Base-by-base conservation (phyloP, 1,140 invertebrate species). In the Himalopsyche phryganea region DNA sequence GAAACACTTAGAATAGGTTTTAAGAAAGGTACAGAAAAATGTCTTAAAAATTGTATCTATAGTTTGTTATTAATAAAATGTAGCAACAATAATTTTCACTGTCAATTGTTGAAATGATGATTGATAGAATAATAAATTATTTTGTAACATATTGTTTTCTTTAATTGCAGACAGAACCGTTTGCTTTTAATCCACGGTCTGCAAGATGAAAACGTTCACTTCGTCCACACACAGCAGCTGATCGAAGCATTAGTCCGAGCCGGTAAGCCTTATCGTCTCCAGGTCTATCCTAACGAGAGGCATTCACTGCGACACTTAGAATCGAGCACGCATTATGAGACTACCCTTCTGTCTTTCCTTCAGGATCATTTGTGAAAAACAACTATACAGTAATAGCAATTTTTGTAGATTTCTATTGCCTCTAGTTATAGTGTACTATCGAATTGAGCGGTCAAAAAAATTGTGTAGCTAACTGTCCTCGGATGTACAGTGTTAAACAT, bases 131-230 rank as follows among this genome's bases (percentile, higher is more conserved):
- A n/a, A n/a, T n/a, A n/a, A n/a, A n/a, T n/a, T n/a, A n/a, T n/a
- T n/a, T 20, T 50, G 38, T 57, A 17, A 40, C 33, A 40, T 40
- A 3, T n/a, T 11, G n/a, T 4, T 13, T 66, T 57, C 58, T 69
- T 47, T 63, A 61, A 65, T 71, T 74, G 47, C 69, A 92, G 91
- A 69, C 92, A 95, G 71, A 95, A 94, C 72, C 82, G 95, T 52
- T 74, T 99, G 38, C 77, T 99, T n/a, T 94, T 99, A 36, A 92
- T 98, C 65, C 97, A 99, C 75, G 97, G 97, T 5, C 79, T 98
- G 42, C 95, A 97, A 50, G 97, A 99, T 75, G 97, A 99, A 77
- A 99, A 99, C 73, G 97, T 99, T n/a, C 97, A 99, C 76, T 98
- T 99, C 73, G 88, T 88, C 65, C 96, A 99, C 71, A 97, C 96